Conservation (phyloP, 2,113 vertebrate genomes). For the Hydrochoerus hydrochaeris region DNA sequence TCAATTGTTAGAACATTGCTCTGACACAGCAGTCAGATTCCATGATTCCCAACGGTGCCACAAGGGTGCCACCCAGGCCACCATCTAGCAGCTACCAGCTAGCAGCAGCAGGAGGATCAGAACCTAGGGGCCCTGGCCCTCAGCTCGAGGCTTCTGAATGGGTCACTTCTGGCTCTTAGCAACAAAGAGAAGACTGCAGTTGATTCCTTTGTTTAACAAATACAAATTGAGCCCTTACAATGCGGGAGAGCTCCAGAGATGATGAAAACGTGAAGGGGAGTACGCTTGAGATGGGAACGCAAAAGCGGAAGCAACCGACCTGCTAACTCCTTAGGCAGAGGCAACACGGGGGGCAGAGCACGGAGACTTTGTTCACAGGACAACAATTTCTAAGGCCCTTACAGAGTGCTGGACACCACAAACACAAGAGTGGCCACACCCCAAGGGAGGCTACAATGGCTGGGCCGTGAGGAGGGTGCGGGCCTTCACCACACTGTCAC, state of each 20-base stretch:
- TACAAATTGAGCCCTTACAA: background rate
- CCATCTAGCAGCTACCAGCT: too few relatives aligned
- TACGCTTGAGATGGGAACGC: too few relatives aligned
- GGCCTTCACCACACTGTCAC: background rate
- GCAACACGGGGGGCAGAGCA: background rate
- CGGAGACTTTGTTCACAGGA: background rate
- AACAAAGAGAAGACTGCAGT: background rate
- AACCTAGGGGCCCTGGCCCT: background rate
- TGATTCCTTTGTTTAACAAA: background rate
- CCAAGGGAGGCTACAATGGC: background rate
- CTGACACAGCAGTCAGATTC: background rate
- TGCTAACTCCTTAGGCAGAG: background rate
- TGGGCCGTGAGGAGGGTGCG: accelerated
- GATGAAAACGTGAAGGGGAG: background rate
- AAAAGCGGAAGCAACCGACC: background rate
- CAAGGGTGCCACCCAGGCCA: background rate
- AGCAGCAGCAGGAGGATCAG: background rate
- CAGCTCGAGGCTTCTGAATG: background rate
- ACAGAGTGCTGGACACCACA: background rate
- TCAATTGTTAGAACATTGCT: background rate
- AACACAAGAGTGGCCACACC: background rate
- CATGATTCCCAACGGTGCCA: background rate
- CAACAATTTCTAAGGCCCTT: background rate
- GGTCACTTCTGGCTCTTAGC: background rate
- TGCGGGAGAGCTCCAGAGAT: background rate